Evolutionary conservation across 2,113 vertebrate genomes (phyloP).

Genomic region (Nycticryphes semicollaris): DNA sequence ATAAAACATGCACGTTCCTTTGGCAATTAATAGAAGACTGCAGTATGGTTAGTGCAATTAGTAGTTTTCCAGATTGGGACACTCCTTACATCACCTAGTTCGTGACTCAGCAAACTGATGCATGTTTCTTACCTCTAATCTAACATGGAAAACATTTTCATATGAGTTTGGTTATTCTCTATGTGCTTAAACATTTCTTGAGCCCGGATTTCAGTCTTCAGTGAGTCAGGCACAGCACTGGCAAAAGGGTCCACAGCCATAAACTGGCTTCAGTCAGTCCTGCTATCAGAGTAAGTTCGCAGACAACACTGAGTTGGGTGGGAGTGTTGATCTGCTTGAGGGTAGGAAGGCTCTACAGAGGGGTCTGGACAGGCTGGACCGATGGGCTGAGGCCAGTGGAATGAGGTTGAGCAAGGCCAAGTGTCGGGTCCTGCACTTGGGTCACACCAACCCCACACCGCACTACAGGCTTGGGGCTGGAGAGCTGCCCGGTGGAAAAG

Average conservation of each 20-base stretch:
- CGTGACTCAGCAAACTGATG: background rate
- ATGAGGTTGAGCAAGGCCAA: background rate
- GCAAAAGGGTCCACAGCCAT: background rate
- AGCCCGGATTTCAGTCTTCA: background rate
- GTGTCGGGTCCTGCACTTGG: background rate
- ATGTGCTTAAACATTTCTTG: background rate
- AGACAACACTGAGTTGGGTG: background rate
- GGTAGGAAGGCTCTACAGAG: background rate
- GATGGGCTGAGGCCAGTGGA: background rate
- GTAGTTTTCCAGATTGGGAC: background rate
- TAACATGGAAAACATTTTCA: background rate
- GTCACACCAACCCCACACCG: background rate
- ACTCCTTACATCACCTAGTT: background rate
- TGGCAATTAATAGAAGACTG: background rate
- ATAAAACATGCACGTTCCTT: background rate
- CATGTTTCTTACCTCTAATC: background rate
- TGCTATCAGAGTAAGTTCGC: background rate
- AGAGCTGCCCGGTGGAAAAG: accelerated
- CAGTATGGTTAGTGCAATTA: background rate
- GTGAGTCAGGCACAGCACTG: background rate
- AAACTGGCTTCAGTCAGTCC: background rate
- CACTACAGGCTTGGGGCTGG: background rate
- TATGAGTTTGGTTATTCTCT: background rate
- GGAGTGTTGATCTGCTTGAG: background rate
- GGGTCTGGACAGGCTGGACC: background rate